Conservation (phyloP, 2,797 vertebrate genomes). For the Pelobates cultripes region DNA sequence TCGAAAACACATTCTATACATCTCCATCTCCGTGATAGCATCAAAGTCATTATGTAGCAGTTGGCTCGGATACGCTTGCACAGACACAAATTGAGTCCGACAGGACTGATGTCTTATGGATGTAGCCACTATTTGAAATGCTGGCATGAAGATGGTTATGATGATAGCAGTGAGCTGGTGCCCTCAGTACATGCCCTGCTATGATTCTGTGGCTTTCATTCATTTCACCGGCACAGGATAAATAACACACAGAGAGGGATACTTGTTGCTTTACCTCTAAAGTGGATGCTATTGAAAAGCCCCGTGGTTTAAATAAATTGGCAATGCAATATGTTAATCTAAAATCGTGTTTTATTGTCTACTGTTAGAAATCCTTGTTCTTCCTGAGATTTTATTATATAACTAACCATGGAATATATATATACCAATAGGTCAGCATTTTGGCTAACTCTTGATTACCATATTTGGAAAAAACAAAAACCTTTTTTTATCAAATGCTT, state of each 20-base stretch:
- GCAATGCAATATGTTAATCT: neutral
- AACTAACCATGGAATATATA: neutral
- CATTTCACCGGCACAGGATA: conserved; percentile 48
- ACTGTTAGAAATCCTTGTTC: neutral
- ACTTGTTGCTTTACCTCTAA: conserved; percentile 3
- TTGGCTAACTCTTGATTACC: too few species aligned
- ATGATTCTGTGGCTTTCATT: conserved; percentile 58
- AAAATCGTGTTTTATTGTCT: neutral
- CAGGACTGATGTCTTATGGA: conserved; percentile 81
- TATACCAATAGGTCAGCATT: neutral
- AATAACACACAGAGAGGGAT: conserved; percentile 14
- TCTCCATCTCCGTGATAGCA: conserved; percentile 66
- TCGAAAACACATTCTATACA: conserved; percentile 58
- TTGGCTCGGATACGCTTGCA: conserved; percentile 77
- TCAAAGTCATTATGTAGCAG: conserved; percentile 71
- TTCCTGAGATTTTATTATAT: neutral
- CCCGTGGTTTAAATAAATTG: neutral
- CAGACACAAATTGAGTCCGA: conserved; percentile 80
- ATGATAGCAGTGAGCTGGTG: conserved; percentile 57
- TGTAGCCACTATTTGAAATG: conserved; percentile 80
- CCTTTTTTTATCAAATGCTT: too few species aligned
- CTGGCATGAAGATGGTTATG: conserved; percentile 69
- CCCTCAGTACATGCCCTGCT: conserved; percentile 56
- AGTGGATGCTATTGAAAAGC: conserved; percentile 5
- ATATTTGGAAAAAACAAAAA: too few species aligned